These are phyloP conservation scores for Harpagoxenus sublaevis DNA, from an alignment of 2,888 invertebrate species.

Conservation along the genomic window DNA sequence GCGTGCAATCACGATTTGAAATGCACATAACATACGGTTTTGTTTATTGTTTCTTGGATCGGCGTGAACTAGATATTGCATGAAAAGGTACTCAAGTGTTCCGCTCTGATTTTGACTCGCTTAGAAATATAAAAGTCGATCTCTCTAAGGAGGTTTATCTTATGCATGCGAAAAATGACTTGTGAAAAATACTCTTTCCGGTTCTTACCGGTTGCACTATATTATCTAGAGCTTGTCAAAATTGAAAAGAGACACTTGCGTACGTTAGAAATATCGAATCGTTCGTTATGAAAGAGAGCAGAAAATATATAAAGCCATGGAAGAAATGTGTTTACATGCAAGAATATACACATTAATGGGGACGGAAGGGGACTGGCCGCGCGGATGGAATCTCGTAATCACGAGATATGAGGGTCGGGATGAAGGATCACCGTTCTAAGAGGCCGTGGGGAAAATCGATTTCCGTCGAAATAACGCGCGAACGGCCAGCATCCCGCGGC, in stretches of 20 bases:
- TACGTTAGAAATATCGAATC: neutral
- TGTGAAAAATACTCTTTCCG: neutral
- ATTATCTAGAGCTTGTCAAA: neutral
- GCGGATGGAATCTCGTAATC: neutral
- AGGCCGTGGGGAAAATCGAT: neutral
- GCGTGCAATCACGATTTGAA: slow-evolving; percentile 1
- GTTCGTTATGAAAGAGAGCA: neutral
- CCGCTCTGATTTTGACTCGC: neutral
- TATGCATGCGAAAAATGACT: too few species aligned
- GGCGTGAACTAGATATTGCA: neutral
- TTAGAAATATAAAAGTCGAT: slow-evolving; percentile 4
- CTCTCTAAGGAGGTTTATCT: neutral
- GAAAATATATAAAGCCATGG: neutral
- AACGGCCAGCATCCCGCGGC: slow-evolving; percentile 29
- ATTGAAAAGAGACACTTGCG: neutral
- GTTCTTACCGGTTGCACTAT: neutral
- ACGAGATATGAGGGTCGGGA: neutral
- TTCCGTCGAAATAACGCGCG: neutral
- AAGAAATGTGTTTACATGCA: neutral
- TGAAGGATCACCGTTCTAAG: neutral
- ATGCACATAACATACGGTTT: neutral
- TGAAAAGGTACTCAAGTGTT: neutral
- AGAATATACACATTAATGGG: neutral
- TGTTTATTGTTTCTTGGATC: neutral
- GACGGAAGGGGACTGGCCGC: neutral